A percentile compares a stretch with the other conserved stretches of the same genome.
Conservation (phyloP, 2,797 vertebrate species). For the Poeciliopsis infans region DNA sequence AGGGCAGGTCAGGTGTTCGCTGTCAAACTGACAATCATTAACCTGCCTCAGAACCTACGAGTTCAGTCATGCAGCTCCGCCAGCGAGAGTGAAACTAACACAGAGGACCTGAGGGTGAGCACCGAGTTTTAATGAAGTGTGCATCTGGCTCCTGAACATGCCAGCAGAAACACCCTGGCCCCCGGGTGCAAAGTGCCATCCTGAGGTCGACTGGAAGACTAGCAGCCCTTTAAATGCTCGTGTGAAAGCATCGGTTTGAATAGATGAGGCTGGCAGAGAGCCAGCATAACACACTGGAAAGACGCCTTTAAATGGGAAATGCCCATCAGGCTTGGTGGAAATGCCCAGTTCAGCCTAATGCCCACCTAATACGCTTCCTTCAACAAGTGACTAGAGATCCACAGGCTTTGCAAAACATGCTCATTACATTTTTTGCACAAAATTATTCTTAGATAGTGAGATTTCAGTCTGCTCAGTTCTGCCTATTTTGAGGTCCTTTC, state of each 20-base stretch:
- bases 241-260: slow-evolving; percentile 9
- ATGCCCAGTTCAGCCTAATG: not conserved
- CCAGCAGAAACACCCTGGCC: slow-evolving; percentile 38
- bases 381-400: too few species aligned
- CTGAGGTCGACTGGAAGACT: slow-evolving; percentile 28
- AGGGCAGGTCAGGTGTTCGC: slow-evolving; percentile 28
- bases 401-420: too few species aligned
- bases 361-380: too few species aligned
- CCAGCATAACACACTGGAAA: slow-evolving; percentile 1
- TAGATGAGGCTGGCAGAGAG: slow-evolving; percentile 1
- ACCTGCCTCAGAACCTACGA: slow-evolving; percentile 47
- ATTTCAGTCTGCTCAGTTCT: too few species aligned
- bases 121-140: slow-evolving; percentile 9
- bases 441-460: too few species aligned
- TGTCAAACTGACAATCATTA: slow-evolving; percentile 55
- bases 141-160: slow-evolving; percentile 5
- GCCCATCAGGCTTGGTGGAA: not conserved
- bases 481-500: too few species aligned
- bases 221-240: slow-evolving; percentile 27
- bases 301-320: slow-evolving; percentile 6
- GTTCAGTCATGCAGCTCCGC: slow-evolving; percentile 51
- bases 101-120: not conserved
- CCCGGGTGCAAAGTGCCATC: slow-evolving; percentile 41
- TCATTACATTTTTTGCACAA: too few species aligned
- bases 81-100: slow-evolving; percentile 8